Conservation (phyloP, 2,888 invertebrate genomes). For the Falcaria lacertinaria region DNA sequence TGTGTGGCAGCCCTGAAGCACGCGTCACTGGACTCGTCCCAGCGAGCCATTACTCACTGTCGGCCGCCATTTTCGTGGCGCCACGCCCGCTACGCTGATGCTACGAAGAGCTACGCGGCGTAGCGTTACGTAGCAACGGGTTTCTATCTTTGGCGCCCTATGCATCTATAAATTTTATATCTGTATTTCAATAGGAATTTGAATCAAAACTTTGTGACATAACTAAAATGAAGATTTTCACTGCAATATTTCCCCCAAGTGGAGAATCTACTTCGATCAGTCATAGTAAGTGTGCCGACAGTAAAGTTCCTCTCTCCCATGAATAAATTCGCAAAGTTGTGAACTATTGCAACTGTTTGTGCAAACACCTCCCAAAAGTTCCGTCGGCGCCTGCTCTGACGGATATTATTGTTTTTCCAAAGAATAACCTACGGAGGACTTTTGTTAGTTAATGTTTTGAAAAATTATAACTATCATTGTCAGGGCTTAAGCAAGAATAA, state of each 20-base stretch:
- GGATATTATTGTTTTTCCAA: background rate
- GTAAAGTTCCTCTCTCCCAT: constrained; percentile 4
- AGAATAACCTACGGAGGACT: background rate
- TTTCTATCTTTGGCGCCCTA: constrained; percentile 24
- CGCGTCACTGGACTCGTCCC: constrained; percentile 78
- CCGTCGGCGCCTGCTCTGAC: constrained; percentile 10
- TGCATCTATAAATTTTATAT: constrained; percentile 26
- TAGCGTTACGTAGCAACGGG: constrained; percentile 36
- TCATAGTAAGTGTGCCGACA: constrained; percentile 6
- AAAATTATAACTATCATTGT: constrained; percentile 4
- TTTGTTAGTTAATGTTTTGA: constrained; percentile 1
- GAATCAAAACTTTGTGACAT: too few species aligned
- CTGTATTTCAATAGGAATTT: too few species aligned
- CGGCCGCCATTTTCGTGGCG: constrained; percentile 72
- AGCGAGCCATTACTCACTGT: constrained; percentile 76
- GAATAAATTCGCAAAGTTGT: constrained; percentile 24
- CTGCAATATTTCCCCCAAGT: background rate
- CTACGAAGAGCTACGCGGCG: constrained; percentile 51
- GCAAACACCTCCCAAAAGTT: constrained; percentile 20
- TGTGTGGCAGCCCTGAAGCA: constrained; percentile 59
- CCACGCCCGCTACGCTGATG: constrained; percentile 65
- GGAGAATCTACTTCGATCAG: constrained; percentile 1
- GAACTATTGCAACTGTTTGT: constrained; percentile 17
- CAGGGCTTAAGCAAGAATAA: constrained; percentile 38
- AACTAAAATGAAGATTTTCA: too few species aligned